These are phyloP conservation scores for Coryphaenoides rupestris DNA, from an alignment of 2,113 vertebrate species.

Conservation along the genomic window DNA sequence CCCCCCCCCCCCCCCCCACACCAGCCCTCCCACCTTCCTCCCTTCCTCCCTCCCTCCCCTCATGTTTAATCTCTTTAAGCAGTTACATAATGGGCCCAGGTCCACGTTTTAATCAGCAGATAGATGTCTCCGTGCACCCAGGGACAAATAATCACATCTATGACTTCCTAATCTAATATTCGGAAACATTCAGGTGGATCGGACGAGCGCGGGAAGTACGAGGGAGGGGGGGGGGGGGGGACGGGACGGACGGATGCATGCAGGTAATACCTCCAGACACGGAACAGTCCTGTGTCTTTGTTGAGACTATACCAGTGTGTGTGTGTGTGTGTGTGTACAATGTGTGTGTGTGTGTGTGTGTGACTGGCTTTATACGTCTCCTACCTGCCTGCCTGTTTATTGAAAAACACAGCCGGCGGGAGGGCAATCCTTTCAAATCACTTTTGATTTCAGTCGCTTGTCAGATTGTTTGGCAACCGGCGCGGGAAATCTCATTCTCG, in stretches of 20 bases:
- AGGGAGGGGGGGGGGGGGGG: conserved; percentile 2
- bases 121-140: conserved; percentile 58
- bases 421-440: conserved; percentile 51
- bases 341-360: neutral
- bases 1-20: conserved; percentile 7
- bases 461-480: conserved; percentile 39
- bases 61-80: conserved; percentile 69
- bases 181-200: conserved; percentile 67
- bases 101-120: conserved; percentile 71
- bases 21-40: too few species aligned
- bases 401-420: conserved; percentile 18
- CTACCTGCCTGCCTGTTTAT: conserved; percentile 6
- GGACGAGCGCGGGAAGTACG: conserved; percentile 15
- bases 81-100: conserved; percentile 66
- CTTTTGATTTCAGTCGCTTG: conserved; percentile 46
- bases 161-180: conserved; percentile 73
- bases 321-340: conserved; percentile 9
- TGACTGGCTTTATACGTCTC: neutral
- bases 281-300: conserved; percentile 27
- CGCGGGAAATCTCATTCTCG: conserved; percentile 59
- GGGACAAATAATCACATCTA: conserved; percentile 72
- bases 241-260: conserved; percentile 39
- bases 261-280: conserved; percentile 51
- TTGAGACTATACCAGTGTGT: conserved; percentile 11
- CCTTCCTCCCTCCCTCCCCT: too few species aligned